Percentiles rank a stretch among this genome's conserved stretches.
Conservation (phyloP, 2,797 vertebrate genomes). For the Aphelocoma californica region DNA sequence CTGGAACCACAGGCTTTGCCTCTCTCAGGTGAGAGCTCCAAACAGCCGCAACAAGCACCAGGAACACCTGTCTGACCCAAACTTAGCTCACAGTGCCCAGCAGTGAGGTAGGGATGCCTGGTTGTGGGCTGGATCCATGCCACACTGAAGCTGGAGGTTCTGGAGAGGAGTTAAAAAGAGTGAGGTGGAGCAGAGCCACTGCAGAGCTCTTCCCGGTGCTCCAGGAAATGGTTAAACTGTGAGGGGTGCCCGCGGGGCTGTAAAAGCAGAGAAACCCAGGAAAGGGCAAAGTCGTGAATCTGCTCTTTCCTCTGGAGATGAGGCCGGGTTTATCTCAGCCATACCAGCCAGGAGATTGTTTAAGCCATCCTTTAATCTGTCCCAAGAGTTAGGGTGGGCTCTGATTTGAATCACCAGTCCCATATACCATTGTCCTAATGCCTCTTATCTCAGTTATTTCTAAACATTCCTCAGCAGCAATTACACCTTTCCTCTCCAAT, state of each 20-base stretch:
- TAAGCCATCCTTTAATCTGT: background rate
- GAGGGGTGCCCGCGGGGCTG: background rate
- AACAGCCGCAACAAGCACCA: background rate
- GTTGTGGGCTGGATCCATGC: background rate
- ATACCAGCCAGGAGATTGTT: background rate
- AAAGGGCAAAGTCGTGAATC: background rate
- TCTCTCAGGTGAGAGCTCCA: background rate
- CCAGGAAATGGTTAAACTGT: background rate
- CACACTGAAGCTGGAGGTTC: background rate
- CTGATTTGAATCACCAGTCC: conserved; percentile 20
- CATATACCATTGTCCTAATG: conserved; percentile 47
- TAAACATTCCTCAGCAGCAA: conserved; percentile 49
- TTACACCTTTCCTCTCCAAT: conserved; percentile 50
- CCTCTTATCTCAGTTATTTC: conserved; percentile 56
- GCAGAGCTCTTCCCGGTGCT: background rate
- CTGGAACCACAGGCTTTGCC: background rate
- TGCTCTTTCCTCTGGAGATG: background rate
- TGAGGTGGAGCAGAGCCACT: background rate
- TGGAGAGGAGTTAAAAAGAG: background rate
- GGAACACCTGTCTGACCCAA: background rate
- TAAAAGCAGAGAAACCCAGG: background rate
- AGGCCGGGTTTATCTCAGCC: background rate
- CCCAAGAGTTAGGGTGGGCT: background rate
- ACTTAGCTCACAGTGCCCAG: background rate
- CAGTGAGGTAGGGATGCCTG: background rate